phyloP scores from a whole-genome alignment of 2,888 invertebrate genomes.

The Ecliptopera silaceata region DNA sequence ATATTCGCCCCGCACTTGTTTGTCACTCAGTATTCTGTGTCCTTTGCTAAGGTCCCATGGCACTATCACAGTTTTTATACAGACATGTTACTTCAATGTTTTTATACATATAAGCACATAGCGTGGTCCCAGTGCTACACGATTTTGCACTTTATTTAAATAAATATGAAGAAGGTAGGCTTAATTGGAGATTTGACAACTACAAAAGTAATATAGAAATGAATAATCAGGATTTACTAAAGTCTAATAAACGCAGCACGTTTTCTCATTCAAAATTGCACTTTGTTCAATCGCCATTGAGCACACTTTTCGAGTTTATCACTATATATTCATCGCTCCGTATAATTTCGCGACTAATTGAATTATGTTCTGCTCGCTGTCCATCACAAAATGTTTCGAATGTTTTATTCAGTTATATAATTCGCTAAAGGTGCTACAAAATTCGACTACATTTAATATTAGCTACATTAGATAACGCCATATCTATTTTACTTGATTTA shows the following conservation, averaged over 20 bases:
- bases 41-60: no score
- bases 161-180: slow-evolving; percentile 7
- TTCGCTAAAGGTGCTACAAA: slow-evolving; percentile 20
- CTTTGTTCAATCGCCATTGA: slow-evolving; percentile 16
- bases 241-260: slow-evolving; percentile 12
- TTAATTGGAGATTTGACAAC: background rate
- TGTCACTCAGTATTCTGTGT: no score
- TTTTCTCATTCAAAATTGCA: slow-evolving; percentile 23
- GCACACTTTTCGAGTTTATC: slow-evolving; percentile 30
- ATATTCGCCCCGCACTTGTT: no score
- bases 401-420: slow-evolving; percentile 13
- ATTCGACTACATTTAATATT: slow-evolving; percentile 12
- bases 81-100: no score
- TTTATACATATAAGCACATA: background rate
- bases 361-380: slow-evolving; percentile 29
- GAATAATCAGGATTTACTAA: slow-evolving; percentile 5
- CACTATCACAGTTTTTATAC: no score
- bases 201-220: slow-evolving; percentile 2
- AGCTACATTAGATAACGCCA: background rate
- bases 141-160: background rate
- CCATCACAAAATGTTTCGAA: slow-evolving; percentile 17
- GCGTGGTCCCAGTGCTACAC: background rate
- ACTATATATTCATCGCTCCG: slow-evolving; percentile 42
- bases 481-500: background rate
- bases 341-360: slow-evolving; percentile 41